Base-by-base conservation (phyloP, 2,797 vertebrate genomes). In the Typhlichthys subterraneus region DNA sequence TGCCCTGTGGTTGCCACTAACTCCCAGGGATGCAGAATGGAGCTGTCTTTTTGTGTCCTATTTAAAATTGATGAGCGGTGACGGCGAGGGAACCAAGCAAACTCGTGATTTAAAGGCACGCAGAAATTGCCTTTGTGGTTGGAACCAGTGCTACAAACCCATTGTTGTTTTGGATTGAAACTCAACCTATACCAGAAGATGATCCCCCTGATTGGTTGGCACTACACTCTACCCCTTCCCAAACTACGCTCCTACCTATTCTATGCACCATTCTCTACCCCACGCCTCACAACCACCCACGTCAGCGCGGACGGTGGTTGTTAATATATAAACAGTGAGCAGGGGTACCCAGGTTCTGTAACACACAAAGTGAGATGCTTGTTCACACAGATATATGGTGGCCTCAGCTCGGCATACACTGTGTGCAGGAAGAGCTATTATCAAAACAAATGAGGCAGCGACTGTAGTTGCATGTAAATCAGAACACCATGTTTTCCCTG, bases 371-470 rank as follows among this genome's bases (percentile, higher is more conserved):
- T 72, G 73, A 77, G 76, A 80, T 80, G 81, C 85, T 83, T 86
- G 82, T 88, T 85, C 83, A 81, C 70, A 70, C 66, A 48, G 65
- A 80, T 79, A 75, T 83, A 83, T 65, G 68, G 66, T 66, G 70
- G 72, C 65, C 62, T 81, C 75, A 63, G 79, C 78, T 70, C 69
- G 57, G 61, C 55, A 71, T 77, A 79, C 77, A 77, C 75, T 77
- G 57, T 79, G 77, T 12, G 42, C 63, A 71, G 70, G 72, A 81
- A 83, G 82, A 83, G 79, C 73, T 75, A 82, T 88, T 85, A 87
- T 82, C 67, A 81, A 87, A 90, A 87, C 79, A 90, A 88, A 89
- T 84, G 87, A 88, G 87, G 66, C 84, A 72, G 85, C 52, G 73
- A 81, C 71, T 79, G 75, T 73, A 79, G 84, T 81, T 83, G 77